Evolutionary conservation across 2,797 vertebrate genomes (phyloP).

Genomic region (Crax fasciolata): DNA sequence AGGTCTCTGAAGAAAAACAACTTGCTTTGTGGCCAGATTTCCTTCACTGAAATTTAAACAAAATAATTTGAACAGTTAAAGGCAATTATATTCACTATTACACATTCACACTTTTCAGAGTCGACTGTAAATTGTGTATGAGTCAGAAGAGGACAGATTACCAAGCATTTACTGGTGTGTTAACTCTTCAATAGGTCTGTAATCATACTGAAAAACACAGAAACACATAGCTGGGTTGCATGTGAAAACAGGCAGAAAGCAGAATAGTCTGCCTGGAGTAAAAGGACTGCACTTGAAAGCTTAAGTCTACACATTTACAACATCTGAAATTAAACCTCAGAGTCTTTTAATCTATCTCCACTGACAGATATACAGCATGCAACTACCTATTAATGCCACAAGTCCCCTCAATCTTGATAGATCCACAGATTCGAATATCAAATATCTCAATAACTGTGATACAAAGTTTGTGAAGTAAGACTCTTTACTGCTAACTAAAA

Average conservation of each 20-base stretch:
- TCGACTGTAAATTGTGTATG: background rate
- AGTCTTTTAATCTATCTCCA: background rate
- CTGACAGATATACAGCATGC: background rate
- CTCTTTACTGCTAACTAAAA: background rate
- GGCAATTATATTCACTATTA: background rate
- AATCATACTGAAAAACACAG: background rate
- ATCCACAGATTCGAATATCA: background rate
- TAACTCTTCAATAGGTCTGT: background rate
- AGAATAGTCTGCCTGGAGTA: background rate
- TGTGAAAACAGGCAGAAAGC: background rate
- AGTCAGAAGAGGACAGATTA: background rate
- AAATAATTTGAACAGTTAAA: conserved; percentile 14
- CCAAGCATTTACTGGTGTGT: background rate
- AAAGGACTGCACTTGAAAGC: background rate
- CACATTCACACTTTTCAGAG: background rate
- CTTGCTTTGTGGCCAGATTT: conserved; percentile 96
- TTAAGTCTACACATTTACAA: background rate
- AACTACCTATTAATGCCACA: background rate
- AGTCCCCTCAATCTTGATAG: background rate
- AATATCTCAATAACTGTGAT: background rate
- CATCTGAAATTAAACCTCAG: background rate
- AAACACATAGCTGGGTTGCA: background rate
- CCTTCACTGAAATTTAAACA: conserved; percentile 88
- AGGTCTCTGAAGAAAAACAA: conserved; percentile 95
- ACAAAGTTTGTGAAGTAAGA: background rate